Evolutionary conservation across 2,797 vertebrate genomes (phyloP).

Genomic region (Pangasius djambal): DNA sequence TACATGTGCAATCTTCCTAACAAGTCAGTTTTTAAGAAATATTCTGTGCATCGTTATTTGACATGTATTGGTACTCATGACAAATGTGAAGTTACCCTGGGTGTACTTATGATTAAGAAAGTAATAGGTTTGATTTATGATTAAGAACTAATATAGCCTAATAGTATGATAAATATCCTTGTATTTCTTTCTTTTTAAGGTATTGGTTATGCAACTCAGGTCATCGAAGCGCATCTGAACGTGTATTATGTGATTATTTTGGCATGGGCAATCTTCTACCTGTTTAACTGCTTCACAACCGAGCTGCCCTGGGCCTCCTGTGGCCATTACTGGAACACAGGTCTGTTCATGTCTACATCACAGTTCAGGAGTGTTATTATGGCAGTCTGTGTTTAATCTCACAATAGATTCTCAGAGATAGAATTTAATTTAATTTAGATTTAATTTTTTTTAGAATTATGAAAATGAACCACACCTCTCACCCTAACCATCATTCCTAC

Average conservation of each 20-base stretch:
- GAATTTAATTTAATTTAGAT: no score
- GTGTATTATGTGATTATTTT: slow-evolving; percentile 98
- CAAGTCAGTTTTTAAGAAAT: neutral
- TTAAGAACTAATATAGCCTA: neutral
- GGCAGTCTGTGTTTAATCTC: neutral
- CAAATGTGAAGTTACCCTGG: neutral
- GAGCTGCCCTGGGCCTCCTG: slow-evolving; percentile 97
- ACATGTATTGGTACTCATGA: neutral
- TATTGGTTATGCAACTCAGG: slow-evolving; percentile 97
- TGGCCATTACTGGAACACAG: slow-evolving; percentile 99
- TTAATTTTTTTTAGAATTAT: neutral
- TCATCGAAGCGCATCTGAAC: slow-evolving; percentile 95
- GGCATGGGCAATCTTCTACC: slow-evolving; percentile 98
- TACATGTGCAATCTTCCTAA: neutral
- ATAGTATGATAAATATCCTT: neutral
- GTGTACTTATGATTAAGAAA: neutral
- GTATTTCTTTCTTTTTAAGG: slow-evolving; percentile 71
- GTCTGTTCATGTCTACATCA: slow-evolving; percentile 66
- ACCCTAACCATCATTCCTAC: neutral
- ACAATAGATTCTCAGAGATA: neutral
- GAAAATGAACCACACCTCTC: neutral
- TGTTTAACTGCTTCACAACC: slow-evolving; percentile 97
- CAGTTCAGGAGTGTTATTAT: neutral
- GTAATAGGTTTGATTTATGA: neutral
- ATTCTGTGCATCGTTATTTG: neutral